Base-by-base conservation (phyloP, 2,888 invertebrate species). In the Caenorhabditis doughertyi region DNA sequence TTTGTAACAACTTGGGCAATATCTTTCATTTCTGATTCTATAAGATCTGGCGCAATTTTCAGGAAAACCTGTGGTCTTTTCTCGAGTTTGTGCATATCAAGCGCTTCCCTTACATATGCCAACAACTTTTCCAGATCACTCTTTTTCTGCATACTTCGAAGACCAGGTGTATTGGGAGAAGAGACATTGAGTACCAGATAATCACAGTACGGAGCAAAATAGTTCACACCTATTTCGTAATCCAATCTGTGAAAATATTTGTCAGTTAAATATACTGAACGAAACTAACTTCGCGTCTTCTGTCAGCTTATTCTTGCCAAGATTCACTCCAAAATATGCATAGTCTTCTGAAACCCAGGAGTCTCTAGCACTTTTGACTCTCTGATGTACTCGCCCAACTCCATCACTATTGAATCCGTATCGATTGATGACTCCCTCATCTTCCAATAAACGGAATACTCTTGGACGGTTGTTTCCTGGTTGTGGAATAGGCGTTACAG, bases 401-500 rank as follows among this genome's bases (percentile, higher is more conserved):
- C 99, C 99, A 87, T 96, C 95, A 92, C 97, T 98, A 92, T 99
- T 99, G 92, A 99, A 99, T 0, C 96, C 96, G 92, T 96, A 97
- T 89, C 89, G 83, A 84, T 91, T 91, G 80, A 91, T 91, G 23
- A 91, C 84, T 16, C 86, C 91, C 84, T 94, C 93, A 92, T 98
- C 98, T 89, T 95, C 95, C 2, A 93, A 92, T 11, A 99, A 93
- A 72, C 98, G 93, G 92, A 99, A 99, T 0, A 99, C 95, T 89
- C 99, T 94, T 0, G 98, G 98, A 92, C 95, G 95, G 9, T 95
- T 95, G 93, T 99, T 99, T 0, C 99, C 99, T 0, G 94, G 93
- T 92, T 99, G 99, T 0, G 98, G 96, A 89, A 95, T 92, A 0
- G 98, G 98, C 1, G 99, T 99, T 0, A 99, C 95, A 8, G 91